Evolutionary conservation across 2,113 vertebrate species (phyloP), one percentile per base, ranked within the genome.

Genomic region (Pongo abelii): DNA sequence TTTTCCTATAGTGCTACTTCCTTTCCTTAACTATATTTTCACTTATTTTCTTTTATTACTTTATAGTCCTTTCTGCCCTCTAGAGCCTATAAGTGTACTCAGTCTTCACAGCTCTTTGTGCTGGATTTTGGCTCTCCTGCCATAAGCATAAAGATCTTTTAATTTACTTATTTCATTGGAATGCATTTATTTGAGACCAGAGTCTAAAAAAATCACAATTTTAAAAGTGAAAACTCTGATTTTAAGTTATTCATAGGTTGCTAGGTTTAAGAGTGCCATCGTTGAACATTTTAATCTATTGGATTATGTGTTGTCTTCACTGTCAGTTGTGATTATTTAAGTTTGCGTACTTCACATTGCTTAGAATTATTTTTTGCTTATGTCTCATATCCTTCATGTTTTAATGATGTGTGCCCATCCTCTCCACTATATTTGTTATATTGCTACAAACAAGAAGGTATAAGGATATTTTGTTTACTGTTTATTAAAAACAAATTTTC

Each of bases 401-500:
- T 92, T 91, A 92, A 94, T 87, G 55, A 93, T 90, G 30, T 92
- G n/a, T 72, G 35, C 13, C 35, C 18, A 50, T 93, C 57, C 16
- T 97, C 23, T 94, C 12, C 64, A 79, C 55, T 72, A 40, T 94
- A 67, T 92, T 91, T 95, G 87, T 96, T 40, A 59, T 84, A 40
- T n/a, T 92, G 64, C 94, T 89, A 80, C 6, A 94, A 55, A 97
- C 2, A 75, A 93, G 91, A 91, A 93, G 70, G 6, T 50, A 13
- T 84, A 40, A 92, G 32, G 30, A 61, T 93, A 81, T 85, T 96
- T 97, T 91, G 67, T 90, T 93, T 90, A 92, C 46, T 93, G 0
- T 87, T 88, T 43, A 96, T 84, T 96, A 86, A 98, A 94, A 96
- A 57, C 30, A 79, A 84, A 84, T 94, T 94, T n/a, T 95, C 20